Percentiles rank a stretch among this genome's conserved stretches.
Evolutionary conservation across 2,888 invertebrate genomes (phyloP).

Genomic region (Zelleria hepariella): DNA sequence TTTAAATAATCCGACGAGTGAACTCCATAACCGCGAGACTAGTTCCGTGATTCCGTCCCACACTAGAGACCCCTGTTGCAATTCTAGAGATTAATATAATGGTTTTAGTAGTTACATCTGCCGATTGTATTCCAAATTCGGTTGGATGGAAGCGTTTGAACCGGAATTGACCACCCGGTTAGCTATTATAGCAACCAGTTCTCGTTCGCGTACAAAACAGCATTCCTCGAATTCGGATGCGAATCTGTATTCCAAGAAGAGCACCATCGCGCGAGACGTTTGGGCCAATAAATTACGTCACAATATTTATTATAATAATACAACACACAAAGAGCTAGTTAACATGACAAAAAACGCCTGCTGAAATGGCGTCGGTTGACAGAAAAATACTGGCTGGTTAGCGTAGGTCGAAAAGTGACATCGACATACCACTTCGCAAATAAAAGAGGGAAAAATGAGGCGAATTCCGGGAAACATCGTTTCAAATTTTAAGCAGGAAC

Average conservation of each 20-base stretch:
- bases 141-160: background rate
- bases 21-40: slow-evolving; percentile 13
- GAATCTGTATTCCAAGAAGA: background rate
- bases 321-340: background rate
- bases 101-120: background rate
- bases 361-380: background rate
- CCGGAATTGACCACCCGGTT: background rate
- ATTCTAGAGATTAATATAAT: background rate
- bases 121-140: background rate
- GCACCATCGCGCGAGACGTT: background rate
- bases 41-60: background rate
- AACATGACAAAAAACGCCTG: background rate
- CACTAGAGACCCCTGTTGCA: background rate
- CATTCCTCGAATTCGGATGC: background rate
- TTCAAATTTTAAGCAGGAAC: background rate
- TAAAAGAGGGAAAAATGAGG: background rate
- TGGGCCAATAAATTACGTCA: background rate
- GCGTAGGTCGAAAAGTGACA: background rate
- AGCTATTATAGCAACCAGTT: background rate
- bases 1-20: slow-evolving; percentile 33
- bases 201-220: background rate
- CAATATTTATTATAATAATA: background rate
- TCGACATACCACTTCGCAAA: background rate
- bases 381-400: background rate
- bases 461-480: background rate